These are phyloP conservation scores for Beroe forskalii DNA, from an alignment of 37 sponge, comb jelly and placozoan species.

Conservation along the genomic window DNA sequence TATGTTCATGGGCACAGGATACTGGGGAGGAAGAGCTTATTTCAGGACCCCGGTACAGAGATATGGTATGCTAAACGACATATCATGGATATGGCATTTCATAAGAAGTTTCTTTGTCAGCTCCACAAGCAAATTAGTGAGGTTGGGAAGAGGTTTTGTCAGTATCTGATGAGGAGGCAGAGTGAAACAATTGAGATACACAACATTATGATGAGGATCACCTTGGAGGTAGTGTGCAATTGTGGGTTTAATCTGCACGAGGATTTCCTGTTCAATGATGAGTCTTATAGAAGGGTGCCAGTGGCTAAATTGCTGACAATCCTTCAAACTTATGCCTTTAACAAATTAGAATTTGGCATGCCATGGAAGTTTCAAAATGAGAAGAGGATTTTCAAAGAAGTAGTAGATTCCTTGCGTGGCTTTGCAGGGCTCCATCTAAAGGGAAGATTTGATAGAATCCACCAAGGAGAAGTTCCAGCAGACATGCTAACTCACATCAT, in stretches of 20 bases:
- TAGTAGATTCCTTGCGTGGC: neutral
- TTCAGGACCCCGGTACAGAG: neutral
- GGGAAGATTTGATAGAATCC: neutral
- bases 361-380: neutral
- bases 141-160: neutral
- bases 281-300: neutral
- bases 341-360: neutral
- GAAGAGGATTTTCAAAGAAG: neutral
- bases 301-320: neutral
- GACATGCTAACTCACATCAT: slow-evolving; percentile 15
- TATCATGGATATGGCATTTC: slow-evolving; percentile 8
- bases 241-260: neutral
- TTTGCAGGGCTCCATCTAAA: neutral
- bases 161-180: neutral
- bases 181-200: neutral
- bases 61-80: neutral
- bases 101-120: neutral
- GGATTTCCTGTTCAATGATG: neutral
- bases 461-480: neutral
- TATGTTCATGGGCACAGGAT: neutral
- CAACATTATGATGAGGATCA: neutral
- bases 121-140: neutral
- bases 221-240: neutral
- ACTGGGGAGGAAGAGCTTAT: neutral
- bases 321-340: too few species aligned